These are phyloP conservation scores for Nothura maculosa DNA, from an alignment of 2,797 vertebrate species.

Conservation along the genomic window DNA sequence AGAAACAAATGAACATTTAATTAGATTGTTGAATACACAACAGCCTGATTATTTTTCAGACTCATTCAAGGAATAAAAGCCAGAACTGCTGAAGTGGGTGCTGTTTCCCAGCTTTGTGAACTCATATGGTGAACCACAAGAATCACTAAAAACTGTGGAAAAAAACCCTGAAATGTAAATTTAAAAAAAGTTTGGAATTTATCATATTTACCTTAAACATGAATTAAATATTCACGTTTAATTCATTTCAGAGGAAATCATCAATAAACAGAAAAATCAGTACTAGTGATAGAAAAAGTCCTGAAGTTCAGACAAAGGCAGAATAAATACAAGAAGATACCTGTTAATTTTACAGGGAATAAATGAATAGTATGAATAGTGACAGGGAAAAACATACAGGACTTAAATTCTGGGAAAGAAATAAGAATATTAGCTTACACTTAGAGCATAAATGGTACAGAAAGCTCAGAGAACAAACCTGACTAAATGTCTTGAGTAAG, in stretches of 20 bases:
- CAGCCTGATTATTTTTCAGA: slow-evolving; percentile 24
- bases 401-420: background rate
- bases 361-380: background rate
- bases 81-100: background rate
- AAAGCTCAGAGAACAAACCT: background rate
- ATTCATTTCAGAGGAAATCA: too few species aligned
- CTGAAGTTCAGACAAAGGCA: too few species aligned
- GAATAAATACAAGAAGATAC: background rate
- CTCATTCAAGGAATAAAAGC: background rate
- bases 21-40: slow-evolving; percentile 3
- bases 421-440: background rate
- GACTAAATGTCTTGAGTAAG: background rate
- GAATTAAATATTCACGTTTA: too few species aligned
- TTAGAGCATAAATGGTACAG: too few species aligned
- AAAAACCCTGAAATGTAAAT: background rate
- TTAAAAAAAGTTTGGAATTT: too few species aligned
- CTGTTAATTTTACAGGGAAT: background rate
- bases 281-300: too few species aligned
- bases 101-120: background rate
- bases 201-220: too few species aligned
- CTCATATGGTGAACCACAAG: background rate
- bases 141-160: background rate
- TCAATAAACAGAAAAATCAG: too few species aligned
- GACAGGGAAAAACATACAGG: background rate
- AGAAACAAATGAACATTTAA: slow-evolving; percentile 32